Evolutionary conservation across 2,797 vertebrate genomes (phyloP).

Genomic region (Myotis planiceps): DNA sequence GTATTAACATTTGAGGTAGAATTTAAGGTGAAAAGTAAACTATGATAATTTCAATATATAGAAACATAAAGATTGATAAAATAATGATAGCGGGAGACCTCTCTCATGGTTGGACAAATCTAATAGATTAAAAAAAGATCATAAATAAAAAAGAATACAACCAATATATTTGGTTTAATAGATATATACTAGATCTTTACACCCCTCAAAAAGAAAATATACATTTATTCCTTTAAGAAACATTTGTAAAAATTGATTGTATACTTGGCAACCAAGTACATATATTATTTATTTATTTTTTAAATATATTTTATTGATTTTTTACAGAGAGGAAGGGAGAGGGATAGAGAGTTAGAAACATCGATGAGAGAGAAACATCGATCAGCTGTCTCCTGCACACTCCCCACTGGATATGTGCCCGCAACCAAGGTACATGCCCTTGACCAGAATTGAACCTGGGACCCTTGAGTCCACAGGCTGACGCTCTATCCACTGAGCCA

Average conservation of each 20-base stretch:
- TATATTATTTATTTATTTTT: not conserved
- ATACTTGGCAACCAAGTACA: not conserved
- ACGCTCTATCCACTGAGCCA: too few relatives aligned
- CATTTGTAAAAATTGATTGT: constrained; percentile 13
- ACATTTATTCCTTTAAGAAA: not conserved
- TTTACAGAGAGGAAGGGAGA: too few relatives aligned
- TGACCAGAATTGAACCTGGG: too few relatives aligned
- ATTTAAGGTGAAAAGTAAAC: not conserved
- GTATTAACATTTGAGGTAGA: not conserved
- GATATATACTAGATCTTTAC: not conserved
- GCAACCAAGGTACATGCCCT: too few relatives aligned
- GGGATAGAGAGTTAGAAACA: too few relatives aligned
- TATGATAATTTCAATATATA: not conserved
- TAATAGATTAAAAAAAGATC: not conserved
- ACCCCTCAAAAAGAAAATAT: not conserved
- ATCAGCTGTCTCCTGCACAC: too few relatives aligned
- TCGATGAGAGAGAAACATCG: too few relatives aligned
- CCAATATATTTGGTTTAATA: not conserved
- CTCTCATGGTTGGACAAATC: not conserved
- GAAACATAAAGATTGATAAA: not conserved
- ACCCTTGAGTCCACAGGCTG: too few relatives aligned
- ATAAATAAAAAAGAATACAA: not conserved
- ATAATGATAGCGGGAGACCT: not conserved
- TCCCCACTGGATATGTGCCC: too few relatives aligned
- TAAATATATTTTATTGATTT: too few relatives aligned